These are phyloP conservation scores for Apteryx owenii DNA, from an alignment of 2,113 vertebrate species.

Conservation along the genomic window DNA sequence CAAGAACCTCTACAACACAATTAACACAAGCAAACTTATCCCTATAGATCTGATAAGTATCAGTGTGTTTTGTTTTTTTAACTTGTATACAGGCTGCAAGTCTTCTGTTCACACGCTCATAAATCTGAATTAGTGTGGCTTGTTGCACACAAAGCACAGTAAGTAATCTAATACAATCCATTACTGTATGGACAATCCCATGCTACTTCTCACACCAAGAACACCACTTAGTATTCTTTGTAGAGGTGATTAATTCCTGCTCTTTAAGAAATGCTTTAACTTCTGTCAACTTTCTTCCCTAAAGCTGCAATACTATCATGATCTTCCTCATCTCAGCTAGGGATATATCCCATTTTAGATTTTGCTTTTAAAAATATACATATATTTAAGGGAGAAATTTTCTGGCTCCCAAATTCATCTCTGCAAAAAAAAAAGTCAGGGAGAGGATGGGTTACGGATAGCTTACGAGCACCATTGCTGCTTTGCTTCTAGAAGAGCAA, in stretches of 20 bases:
- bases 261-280: too few species aligned
- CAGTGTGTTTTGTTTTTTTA: too few species aligned
- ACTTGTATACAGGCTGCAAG: not conserved
- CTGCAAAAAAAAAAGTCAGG: not conserved
- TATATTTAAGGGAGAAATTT: accelerated
- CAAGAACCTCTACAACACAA: not conserved
- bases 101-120: not conserved
- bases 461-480: not conserved
- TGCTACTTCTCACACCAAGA: not conserved
- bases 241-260: too few species aligned
- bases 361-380: too few species aligned
- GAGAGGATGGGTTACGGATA: not conserved
- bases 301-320: too few species aligned
- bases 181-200: not conserved
- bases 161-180: not conserved
- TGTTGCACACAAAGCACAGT: not conserved
- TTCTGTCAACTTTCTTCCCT: too few species aligned
- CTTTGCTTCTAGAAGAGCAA: not conserved
- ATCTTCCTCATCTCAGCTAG: too few species aligned
- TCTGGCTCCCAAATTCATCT: too few species aligned
- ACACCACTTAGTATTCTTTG: not conserved
- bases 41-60: not conserved
- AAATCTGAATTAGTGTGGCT: not conserved
- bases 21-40: not conserved
- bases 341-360: too few species aligned